Evolutionary conservation across 2,113 vertebrate genomes (phyloP).

Genomic region (Sinocyclocheilus rhinocerous): DNA sequence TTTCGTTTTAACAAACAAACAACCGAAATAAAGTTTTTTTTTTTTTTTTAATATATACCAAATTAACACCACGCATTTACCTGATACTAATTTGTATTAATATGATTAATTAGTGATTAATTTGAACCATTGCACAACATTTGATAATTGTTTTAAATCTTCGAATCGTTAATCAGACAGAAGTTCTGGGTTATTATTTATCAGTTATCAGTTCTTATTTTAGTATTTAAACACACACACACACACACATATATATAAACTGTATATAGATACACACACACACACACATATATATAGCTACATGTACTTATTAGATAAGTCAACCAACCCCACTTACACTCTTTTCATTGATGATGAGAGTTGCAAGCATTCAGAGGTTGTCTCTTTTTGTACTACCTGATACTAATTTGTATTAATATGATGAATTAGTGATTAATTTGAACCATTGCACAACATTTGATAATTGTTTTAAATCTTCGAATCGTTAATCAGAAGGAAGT

Average conservation of each 20-base stretch:
- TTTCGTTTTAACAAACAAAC: not conserved
- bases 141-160: not conserved
- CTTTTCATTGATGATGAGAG: too few relatives aligned
- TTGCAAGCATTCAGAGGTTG: not conserved
- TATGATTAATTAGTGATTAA: not conserved
- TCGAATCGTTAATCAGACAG: too few relatives aligned
- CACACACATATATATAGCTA: too few relatives aligned
- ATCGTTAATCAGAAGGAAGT: too few relatives aligned
- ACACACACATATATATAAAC: too few relatives aligned
- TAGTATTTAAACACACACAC: too few relatives aligned
- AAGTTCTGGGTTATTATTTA: too few relatives aligned
- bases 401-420: not conserved
- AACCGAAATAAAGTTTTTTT: not conserved
- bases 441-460: not conserved
- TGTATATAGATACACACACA: too few relatives aligned
- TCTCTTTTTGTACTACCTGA: not conserved
- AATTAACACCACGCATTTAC: not conserved
- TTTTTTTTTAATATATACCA: too few relatives aligned
- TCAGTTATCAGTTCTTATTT: too few relatives aligned
- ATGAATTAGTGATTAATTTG: not conserved
- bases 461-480: not conserved
- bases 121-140: not conserved
- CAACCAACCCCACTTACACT: too few relatives aligned
- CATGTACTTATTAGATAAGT: too few relatives aligned
- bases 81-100: not conserved